A percentile compares a stretch with the other conserved stretches of the same genome.
Evolutionary conservation across 2,797 vertebrate species (phyloP).

Genomic region (Pyrocephalus nanus): DNA sequence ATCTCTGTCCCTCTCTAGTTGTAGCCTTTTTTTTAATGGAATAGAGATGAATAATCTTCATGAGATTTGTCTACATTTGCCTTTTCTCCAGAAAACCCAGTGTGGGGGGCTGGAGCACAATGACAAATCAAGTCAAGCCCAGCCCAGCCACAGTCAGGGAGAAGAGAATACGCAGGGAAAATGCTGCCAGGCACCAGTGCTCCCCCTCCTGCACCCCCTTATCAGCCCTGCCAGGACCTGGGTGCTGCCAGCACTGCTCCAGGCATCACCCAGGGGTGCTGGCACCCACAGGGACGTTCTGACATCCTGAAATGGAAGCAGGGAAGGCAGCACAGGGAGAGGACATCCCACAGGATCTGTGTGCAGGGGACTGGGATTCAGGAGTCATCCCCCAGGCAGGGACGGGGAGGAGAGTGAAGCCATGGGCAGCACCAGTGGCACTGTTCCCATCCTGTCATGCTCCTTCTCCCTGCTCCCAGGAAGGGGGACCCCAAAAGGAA

Average conservation of each 20-base stretch:
- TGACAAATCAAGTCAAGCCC: fast-evolving
- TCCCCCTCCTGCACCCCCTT: neutral
- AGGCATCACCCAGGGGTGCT: fast-evolving
- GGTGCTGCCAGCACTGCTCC: neutral
- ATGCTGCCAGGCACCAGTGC: fast-evolving
- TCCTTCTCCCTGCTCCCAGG: fast-evolving
- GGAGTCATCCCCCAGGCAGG: neutral
- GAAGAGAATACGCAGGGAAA: neutral
- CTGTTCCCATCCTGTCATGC: fast-evolving
- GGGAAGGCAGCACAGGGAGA: neutral
- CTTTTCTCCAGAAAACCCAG: neutral
- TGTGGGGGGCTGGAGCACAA: neutral
- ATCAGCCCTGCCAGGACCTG: neutral
- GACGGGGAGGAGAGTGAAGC: fast-evolving
- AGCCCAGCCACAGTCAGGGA: neutral
- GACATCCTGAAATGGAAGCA: neutral
- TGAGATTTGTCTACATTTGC: neutral
- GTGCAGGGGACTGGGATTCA: fast-evolving
- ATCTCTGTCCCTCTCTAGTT: too few relatives aligned
- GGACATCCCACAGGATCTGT: neutral
- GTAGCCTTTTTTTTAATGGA: neutral
- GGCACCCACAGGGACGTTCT: neutral
- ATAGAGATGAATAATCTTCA: neutral
- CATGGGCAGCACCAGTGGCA: fast-evolving
- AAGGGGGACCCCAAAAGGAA: neutral